A percentile compares a stretch with the other conserved stretches of the same genome.
Evolutionary conservation across 2,113 vertebrate genomes (phyloP).

Genomic region (Syngnathus floridae): DNA sequence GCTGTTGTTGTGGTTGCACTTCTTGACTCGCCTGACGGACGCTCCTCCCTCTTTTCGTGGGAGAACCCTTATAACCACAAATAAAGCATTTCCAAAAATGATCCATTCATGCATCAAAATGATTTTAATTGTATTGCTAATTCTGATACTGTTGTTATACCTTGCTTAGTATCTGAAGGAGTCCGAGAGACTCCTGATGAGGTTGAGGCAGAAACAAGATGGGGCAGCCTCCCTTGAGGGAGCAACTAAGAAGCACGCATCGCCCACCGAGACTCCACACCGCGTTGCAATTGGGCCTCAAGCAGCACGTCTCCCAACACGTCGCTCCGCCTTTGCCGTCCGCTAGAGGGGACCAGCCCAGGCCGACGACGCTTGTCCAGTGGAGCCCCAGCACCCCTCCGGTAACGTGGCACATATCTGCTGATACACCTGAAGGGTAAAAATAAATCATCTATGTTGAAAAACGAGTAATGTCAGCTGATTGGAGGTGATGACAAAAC

Average conservation of each 20-base stretch:
- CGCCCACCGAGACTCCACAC: conserved; percentile 69
- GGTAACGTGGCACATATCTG: conserved; percentile 63
- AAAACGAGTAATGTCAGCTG: too few relatives aligned
- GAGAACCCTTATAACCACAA: conserved; percentile 24
- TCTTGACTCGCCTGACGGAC: not conserved
- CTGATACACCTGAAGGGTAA: conserved; percentile 41
- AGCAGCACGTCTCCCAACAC: conserved; percentile 72
- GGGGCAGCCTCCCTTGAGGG: conserved; percentile 39
- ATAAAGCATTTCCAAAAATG: not conserved
- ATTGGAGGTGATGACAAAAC: too few relatives aligned
- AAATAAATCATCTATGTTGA: too few relatives aligned
- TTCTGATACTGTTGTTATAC: conserved; percentile 7
- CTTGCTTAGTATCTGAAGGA: conserved; percentile 66
- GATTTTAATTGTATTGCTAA: too few relatives aligned
- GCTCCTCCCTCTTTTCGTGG: conserved; percentile 23
- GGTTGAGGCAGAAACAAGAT: conserved; percentile 59
- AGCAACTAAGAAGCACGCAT: conserved; percentile 68
- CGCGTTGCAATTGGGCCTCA: conserved; percentile 61
- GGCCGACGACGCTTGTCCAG: conserved; percentile 58
- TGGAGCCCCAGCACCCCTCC: conserved; percentile 70
- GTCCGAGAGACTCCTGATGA: conserved; percentile 61
- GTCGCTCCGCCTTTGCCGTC: conserved; percentile 48
- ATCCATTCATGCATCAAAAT: not conserved
- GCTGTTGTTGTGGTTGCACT: not conserved
- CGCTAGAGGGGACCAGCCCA: conserved; percentile 69